A percentile compares a stretch with the other conserved stretches of the same genome.
These are phyloP conservation scores for Chrysodeixis includens DNA, from an alignment of 2,888 invertebrate species.

Conservation along the genomic window DNA sequence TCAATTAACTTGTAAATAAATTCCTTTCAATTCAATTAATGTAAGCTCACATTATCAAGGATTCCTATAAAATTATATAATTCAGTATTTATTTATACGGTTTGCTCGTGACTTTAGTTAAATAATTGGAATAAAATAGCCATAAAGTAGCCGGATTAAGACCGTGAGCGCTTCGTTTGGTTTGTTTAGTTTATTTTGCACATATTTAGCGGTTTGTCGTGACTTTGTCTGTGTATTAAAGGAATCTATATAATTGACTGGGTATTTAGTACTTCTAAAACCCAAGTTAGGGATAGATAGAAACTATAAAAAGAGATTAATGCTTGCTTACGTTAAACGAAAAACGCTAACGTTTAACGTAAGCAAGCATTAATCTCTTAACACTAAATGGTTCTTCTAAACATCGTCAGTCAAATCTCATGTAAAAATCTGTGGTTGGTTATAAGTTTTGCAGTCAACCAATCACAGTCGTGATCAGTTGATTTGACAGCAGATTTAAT, in stretches of 20 bases:
- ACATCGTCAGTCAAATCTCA: too few species aligned
- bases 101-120: constrained; percentile 42
- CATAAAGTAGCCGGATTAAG: constrained; percentile 61
- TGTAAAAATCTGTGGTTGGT: too few species aligned
- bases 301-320: too few species aligned
- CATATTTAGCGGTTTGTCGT: constrained; percentile 23
- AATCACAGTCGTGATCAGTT: too few species aligned
- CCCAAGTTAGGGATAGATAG: too few species aligned
- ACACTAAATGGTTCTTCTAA: too few species aligned
- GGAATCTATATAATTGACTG: not conserved
- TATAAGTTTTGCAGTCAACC: too few species aligned
- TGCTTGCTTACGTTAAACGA: too few species aligned
- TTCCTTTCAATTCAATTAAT: not conserved
- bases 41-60: not conserved
- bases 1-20: not conserved
- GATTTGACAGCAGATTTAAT: too few species aligned
- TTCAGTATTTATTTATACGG: constrained; percentile 12
- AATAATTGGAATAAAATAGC: constrained; percentile 66
- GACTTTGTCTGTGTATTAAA: constrained; percentile 14
- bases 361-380: too few species aligned
- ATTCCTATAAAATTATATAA: not conserved
- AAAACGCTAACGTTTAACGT: too few species aligned
- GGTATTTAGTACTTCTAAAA: not conserved
- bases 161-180: constrained; percentile 58
- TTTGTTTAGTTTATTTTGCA: constrained; percentile 31